A percentile compares a stretch with the other conserved stretches of the same genome.
These are phyloP conservation scores for Glaucomys volans DNA, from an alignment of 2,113 vertebrate species.

Conservation along the genomic window DNA sequence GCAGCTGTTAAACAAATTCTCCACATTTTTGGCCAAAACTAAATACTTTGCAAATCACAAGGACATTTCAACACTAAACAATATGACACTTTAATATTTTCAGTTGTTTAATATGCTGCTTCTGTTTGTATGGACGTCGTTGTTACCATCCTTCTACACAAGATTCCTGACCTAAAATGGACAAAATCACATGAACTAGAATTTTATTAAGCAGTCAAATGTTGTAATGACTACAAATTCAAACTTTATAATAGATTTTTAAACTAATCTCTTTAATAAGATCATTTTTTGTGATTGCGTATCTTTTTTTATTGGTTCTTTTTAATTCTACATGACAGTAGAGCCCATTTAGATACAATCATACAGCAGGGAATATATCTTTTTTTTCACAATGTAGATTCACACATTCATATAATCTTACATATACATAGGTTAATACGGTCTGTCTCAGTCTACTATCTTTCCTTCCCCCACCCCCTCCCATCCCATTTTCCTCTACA, in stretches of 20 bases:
- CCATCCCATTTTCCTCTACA: too few relatives aligned
- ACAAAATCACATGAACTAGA: background rate
- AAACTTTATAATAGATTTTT: background rate
- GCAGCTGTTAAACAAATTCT: background rate
- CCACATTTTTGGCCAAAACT: background rate
- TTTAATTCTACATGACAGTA: too few relatives aligned
- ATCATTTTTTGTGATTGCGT: too few relatives aligned
- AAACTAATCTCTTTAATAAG: background rate
- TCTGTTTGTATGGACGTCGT: too few relatives aligned
- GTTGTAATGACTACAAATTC: background rate
- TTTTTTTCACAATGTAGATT: too few relatives aligned
- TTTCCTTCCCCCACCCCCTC: too few relatives aligned
- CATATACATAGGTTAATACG: too few relatives aligned
- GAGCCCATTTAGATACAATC: too few relatives aligned
- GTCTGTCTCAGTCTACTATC: too few relatives aligned
- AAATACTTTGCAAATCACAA: background rate
- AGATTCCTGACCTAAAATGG: background rate
- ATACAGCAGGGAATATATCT: too few relatives aligned
- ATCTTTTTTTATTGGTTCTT: too few relatives aligned
- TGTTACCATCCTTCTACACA: background rate
- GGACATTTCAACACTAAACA: background rate
- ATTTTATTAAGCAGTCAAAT: background rate
- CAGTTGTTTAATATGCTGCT: background rate
- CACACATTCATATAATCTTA: too few relatives aligned
- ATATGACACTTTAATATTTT: background rate